Conservation (phyloP, 1,140 invertebrate species). For the Camponotus floridanus region DNA sequence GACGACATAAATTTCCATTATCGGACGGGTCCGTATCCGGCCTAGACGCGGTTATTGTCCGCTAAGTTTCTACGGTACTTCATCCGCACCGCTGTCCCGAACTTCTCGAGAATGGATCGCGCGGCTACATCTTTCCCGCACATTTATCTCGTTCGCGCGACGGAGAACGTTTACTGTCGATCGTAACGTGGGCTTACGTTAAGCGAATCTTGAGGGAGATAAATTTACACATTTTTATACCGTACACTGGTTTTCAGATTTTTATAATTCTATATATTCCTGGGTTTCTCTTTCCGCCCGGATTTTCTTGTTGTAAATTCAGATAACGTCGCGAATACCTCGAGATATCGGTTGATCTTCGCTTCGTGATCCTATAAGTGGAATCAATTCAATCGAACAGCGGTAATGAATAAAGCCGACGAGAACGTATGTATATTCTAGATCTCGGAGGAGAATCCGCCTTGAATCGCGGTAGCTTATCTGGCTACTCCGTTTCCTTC, state of each 20-base stretch:
- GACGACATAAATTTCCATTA: slow-evolving; percentile 76
- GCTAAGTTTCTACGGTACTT: not conserved
- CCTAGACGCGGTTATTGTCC: slow-evolving; percentile 69
- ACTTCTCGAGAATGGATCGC: slow-evolving; percentile 27
- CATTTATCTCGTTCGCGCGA: slow-evolving; percentile 30
- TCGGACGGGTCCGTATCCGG: slow-evolving; percentile 66
- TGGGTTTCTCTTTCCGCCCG: not conserved
- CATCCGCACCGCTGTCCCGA: not conserved
- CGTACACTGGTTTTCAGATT: not conserved
- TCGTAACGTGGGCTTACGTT: not conserved
- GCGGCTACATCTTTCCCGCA: slow-evolving; percentile 17
- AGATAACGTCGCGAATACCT: not conserved
- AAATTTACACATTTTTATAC: not conserved
- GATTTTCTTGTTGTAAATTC: not conserved
- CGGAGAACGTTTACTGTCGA: not conserved
- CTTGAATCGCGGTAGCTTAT: not conserved
- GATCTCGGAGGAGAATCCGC: not conserved
- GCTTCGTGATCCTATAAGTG: not conserved
- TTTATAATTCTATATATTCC: not conserved
- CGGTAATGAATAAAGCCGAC: not conserved
- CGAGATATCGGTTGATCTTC: not conserved
- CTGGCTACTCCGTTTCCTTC: slow-evolving; percentile 9
- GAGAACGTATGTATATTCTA: not conserved
- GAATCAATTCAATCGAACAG: not conserved
- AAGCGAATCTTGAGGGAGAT: not conserved